These are phyloP conservation scores for Saccopteryx bilineata DNA, from an alignment of 2,113 vertebrate species.

Conservation along the genomic window DNA sequence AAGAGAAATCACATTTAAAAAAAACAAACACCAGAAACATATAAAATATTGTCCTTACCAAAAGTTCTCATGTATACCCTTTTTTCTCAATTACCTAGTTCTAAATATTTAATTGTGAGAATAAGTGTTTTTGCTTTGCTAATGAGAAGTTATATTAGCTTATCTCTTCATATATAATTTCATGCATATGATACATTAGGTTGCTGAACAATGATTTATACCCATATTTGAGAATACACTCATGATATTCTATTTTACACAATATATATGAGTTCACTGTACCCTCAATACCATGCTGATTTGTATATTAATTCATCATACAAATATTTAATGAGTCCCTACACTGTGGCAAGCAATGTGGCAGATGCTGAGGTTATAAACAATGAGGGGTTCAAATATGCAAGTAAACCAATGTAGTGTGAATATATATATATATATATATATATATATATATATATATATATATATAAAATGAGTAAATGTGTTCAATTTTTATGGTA, in stretches of 20 bases:
- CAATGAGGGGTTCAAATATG: background rate
- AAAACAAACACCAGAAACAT: background rate
- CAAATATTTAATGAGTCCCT: background rate
- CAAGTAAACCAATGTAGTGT: background rate
- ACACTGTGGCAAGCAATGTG: background rate
- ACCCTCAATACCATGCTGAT: background rate
- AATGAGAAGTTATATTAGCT: slow-evolving; percentile 5
- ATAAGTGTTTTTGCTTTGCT: background rate
- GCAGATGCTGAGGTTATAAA: background rate
- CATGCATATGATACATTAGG: background rate
- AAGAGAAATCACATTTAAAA: background rate
- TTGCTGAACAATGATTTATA: background rate
- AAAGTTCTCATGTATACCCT: background rate
- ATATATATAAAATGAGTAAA: background rate
- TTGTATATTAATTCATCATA: background rate
- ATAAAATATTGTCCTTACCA: background rate
- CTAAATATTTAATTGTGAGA: slow-evolving; percentile 67
- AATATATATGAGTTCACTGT: background rate
- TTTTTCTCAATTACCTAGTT: background rate
- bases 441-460: no score
- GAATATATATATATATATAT: no score
- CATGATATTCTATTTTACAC: background rate
- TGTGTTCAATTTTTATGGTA: background rate
- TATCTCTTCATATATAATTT: slow-evolving; percentile 49
- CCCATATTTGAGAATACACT: background rate